Percentiles rank a stretch among this genome's conserved stretches.
Conservation (phyloP, 2,113 vertebrate genomes). For the Callipepla squamata region DNA sequence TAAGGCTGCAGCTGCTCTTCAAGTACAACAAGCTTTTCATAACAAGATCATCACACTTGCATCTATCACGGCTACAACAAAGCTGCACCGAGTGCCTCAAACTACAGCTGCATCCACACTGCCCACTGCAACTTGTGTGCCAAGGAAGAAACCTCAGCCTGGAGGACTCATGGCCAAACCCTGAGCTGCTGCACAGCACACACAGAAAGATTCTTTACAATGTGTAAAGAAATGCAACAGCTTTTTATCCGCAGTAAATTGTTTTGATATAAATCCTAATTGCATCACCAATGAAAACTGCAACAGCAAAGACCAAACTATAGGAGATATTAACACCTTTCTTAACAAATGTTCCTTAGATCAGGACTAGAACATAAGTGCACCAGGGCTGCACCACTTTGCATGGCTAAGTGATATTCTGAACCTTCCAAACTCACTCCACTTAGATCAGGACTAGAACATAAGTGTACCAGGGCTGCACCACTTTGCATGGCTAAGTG, state of each 20-base stretch:
- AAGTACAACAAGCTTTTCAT: slow-evolving; percentile 35
- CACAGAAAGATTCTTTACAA: background rate
- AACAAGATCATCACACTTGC: slow-evolving; percentile 30
- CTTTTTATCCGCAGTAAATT: background rate
- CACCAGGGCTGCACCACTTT: background rate
- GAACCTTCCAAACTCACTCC: background rate
- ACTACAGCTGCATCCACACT: background rate
- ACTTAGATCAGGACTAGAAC: too few relatives aligned
- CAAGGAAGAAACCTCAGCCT: background rate
- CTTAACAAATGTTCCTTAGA: background rate
- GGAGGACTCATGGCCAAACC: background rate
- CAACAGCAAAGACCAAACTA: background rate
- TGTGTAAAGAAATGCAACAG: background rate
- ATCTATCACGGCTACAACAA: slow-evolving; percentile 26
- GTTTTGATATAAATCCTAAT: background rate
- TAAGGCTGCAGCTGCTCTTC: slow-evolving; percentile 29
- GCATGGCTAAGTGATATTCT: background rate
- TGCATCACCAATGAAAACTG: background rate
- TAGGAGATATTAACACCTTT: background rate
- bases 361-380: background rate
- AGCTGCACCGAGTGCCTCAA: background rate
- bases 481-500: too few relatives aligned
- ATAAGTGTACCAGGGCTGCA: too few relatives aligned
- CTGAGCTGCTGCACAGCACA: background rate
- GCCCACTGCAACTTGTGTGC: background rate